phyloP scores from a whole-genome alignment of 2,113 vertebrate species.

The Vulpes vulpes region DNA sequence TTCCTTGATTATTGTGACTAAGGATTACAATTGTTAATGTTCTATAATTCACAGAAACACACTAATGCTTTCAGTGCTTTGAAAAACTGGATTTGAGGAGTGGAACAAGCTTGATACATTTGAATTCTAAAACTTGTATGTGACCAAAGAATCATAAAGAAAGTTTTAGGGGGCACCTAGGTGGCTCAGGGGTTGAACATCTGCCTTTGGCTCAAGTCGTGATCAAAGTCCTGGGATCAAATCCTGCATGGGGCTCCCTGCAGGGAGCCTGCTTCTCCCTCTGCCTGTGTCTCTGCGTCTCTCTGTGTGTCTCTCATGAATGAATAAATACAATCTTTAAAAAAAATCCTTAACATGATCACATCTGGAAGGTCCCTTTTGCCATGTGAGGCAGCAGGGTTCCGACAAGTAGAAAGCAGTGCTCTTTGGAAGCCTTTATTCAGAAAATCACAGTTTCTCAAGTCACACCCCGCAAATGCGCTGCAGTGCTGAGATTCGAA shows the following conservation, averaged over 20 bases:
- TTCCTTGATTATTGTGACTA: no score
- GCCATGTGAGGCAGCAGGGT: background rate
- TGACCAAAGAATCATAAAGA: background rate
- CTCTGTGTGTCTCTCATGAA: no score
- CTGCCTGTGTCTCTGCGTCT: no score
- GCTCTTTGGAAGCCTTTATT: background rate
- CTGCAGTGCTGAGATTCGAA: background rate
- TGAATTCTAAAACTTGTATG: background rate
- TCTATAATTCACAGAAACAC: background rate
- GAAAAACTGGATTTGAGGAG: background rate
- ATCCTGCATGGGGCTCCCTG: no score
- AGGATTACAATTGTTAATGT: background rate
- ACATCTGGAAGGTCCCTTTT: background rate
- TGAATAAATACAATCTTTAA: no score
- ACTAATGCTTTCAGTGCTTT: background rate
- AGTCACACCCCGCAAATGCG: background rate
- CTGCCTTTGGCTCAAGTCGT: no score
- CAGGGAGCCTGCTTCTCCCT: no score
- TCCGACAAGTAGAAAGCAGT: accelerated
- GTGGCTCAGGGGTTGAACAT: no score
- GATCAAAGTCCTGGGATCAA: no score
- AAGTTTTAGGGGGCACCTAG: background rate
- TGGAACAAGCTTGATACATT: background rate
- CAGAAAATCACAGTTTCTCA: background rate
- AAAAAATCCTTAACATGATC: background rate